Conservation (phyloP, 2,888 invertebrate species). For the Heliconius ismenius region DNA sequence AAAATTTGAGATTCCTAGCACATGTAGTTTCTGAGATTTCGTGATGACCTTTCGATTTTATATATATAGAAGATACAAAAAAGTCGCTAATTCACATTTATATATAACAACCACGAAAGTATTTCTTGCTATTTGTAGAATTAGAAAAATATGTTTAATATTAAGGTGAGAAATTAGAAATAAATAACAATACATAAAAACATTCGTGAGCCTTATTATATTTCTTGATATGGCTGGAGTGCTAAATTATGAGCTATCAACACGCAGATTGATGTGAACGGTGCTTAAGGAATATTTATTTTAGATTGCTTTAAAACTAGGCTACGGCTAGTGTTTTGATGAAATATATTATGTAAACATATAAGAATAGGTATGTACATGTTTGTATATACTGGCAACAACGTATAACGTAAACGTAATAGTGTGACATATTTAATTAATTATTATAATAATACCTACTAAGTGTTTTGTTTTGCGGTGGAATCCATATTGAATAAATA, state of each 20-base stretch:
- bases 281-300: constrained; percentile 27
- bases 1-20: too few relatives aligned
- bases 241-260: constrained; percentile 46
- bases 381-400: too few relatives aligned
- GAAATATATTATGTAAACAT: background rate
- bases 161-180: constrained; percentile 12
- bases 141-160: background rate
- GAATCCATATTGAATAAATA: too few relatives aligned
- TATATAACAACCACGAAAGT: too few relatives aligned
- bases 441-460: too few relatives aligned
- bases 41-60: too few relatives aligned
- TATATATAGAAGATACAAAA: too few relatives aligned
- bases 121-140: background rate
- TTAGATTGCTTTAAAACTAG: constrained; percentile 10
- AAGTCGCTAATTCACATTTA: too few relatives aligned
- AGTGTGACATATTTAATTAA: too few relatives aligned
- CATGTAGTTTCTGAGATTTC: too few relatives aligned
- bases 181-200: constrained; percentile 18
- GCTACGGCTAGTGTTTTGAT: background rate
- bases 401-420: too few relatives aligned
- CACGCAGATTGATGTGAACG: constrained; percentile 38
- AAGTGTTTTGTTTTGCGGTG: too few relatives aligned
- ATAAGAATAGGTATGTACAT: background rate
- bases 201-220: constrained; percentile 39
- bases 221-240: constrained; percentile 35